A percentile compares a stretch with the other conserved stretches of the same genome.
phyloP scores from a whole-genome alignment of 2,797 vertebrate genomes.

The Diplodus puntazzo region DNA sequence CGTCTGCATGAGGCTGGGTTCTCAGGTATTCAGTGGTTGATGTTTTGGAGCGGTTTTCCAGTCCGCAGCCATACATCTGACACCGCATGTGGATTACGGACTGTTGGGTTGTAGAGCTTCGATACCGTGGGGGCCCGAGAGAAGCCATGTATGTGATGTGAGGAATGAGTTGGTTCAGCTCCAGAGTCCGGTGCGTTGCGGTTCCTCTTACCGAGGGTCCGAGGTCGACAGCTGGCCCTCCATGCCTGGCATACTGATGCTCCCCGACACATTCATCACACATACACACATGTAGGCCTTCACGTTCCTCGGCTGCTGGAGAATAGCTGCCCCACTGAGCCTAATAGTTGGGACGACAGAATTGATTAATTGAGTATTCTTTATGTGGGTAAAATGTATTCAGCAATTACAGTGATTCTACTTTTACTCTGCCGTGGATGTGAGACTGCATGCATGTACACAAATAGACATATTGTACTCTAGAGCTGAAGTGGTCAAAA shows the following conservation, averaged over 20 bases:
- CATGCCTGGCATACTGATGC: slow-evolving; percentile 52
- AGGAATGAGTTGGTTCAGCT: slow-evolving; percentile 77
- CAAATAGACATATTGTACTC: not conserved
- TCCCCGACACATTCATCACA: slow-evolving; percentile 41
- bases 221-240: slow-evolving; percentile 69
- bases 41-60: slow-evolving; percentile 1
- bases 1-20: not conserved
- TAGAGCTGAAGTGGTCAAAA: too few species aligned
- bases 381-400: not conserved
- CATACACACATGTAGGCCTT: slow-evolving; percentile 14
- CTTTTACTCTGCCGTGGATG: not conserved
- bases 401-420: not conserved
- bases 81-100: slow-evolving; percentile 11
- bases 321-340: not conserved
- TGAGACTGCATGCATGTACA: not conserved
- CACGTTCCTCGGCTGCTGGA: not conserved
- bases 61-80: slow-evolving; percentile 35
- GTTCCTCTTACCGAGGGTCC: slow-evolving; percentile 56
- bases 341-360: not conserved
- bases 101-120: slow-evolving; percentile 7
- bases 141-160: slow-evolving; percentile 64
- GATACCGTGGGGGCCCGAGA: slow-evolving; percentile 25
- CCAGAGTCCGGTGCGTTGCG: slow-evolving; percentile 42
- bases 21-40: not conserved
- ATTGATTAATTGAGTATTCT: not conserved